Conservation (phyloP, 1,140 invertebrate species). For the Trinorchestia longiramus region DNA sequence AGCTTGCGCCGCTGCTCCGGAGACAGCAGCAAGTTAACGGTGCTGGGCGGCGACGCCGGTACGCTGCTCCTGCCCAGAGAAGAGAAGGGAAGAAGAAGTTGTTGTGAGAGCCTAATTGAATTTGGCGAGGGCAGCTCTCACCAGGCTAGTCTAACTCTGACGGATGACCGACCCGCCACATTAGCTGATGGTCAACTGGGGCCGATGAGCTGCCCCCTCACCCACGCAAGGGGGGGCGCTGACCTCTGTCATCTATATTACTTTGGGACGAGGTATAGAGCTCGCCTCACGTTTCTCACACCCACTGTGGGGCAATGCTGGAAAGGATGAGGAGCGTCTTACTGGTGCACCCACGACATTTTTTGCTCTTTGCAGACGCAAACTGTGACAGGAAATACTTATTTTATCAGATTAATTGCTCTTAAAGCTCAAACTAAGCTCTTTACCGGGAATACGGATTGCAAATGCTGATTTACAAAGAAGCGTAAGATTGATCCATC, state of each 20-base stretch:
- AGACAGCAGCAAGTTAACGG: background rate
- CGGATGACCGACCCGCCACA: background rate
- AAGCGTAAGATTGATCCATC: too few species aligned
- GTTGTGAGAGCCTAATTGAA: constrained; percentile 28
- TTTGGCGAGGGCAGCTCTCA: constrained; percentile 6
- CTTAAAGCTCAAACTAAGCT: too few species aligned
- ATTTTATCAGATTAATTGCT: too few species aligned
- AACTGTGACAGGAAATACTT: too few species aligned
- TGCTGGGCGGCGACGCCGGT: background rate
- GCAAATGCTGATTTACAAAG: too few species aligned
- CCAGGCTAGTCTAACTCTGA: constrained; percentile 17
- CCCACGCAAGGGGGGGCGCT: background rate
- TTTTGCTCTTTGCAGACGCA: too few species aligned
- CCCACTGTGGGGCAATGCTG: too few species aligned
- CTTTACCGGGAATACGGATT: too few species aligned
- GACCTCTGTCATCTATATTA: background rate
- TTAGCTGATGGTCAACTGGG: constrained; percentile 39
- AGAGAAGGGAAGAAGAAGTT: background rate
- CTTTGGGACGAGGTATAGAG: too few species aligned
- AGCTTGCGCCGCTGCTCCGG: background rate
- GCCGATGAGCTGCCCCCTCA: background rate
- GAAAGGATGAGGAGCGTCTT: too few species aligned
- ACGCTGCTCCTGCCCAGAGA: background rate
- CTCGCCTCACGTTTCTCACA: too few species aligned
- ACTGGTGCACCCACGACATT: too few species aligned